Base-by-base conservation (phyloP, 1,140 invertebrate genomes). In the Tribolium madens region DNA sequence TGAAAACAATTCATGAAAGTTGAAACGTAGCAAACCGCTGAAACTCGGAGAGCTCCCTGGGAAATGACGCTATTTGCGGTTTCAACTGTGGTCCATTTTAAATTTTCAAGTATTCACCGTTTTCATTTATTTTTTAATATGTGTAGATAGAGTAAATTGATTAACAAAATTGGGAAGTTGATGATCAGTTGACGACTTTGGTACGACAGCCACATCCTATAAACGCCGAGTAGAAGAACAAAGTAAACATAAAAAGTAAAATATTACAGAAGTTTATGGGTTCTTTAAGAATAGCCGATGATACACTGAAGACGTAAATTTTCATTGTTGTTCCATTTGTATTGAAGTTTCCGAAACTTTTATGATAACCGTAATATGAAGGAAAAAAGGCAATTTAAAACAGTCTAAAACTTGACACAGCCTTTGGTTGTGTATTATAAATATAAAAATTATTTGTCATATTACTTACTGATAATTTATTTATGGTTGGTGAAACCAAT, bases 1-100 rank as follows among this genome's bases (percentile, higher is more conserved):
- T 17, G 15, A 14, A 50, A 50, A 50, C 48, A 50, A 50, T 36
- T 14, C 33, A 17, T 14, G 26, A 71, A 69, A 14, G 10, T 69
- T 18, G 17, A 31, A 31, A 31, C 42, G 10, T 17, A n/a, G n/a
- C 64, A 69, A 71, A 26, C 36, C 12, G 21, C 13, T 47, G 18
- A 3, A 21, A 33, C 21, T 46, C 26, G 68, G 68, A 72, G 7
- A 15, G 9, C 31, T 71, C 70, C 70, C 9, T 4, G 21, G 17
- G 70, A 48, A 48, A 72, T 26, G 31, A 72, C 6, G 70, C 46
- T 72, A 72, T 72, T 72, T 72, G 70, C 17, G 70, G 26, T 72
- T 53, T 26, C 70, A 33, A 26, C 70, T 52, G 15, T 21, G 70
- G 70, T 72, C 42, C 42, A 72, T 72, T 46, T 31, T 72, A 72